A percentile compares a stretch with the other conserved stretches of the same genome.
Evolutionary conservation across 2,888 invertebrate species (phyloP).

Genomic region (Nezara viridula): DNA sequence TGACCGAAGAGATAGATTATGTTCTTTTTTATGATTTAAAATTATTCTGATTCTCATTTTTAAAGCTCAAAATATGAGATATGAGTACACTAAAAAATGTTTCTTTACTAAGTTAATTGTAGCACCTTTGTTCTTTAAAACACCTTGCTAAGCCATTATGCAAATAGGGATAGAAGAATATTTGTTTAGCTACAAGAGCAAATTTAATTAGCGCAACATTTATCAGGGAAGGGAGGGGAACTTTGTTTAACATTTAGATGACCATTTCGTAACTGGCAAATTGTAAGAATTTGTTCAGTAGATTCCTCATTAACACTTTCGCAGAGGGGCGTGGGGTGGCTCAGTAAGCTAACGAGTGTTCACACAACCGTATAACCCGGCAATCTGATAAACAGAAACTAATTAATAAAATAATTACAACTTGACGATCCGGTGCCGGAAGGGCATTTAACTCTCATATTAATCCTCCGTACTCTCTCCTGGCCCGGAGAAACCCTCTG

Average conservation of each 20-base stretch:
- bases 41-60: neutral
- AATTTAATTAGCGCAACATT: neutral
- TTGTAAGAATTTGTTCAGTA: neutral
- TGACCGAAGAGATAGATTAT: too few relatives aligned
- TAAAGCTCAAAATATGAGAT: neutral
- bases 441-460: too few relatives aligned
- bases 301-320: neutral
- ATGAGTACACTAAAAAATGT: neutral
- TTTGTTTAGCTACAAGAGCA: neutral
- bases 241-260: neutral
- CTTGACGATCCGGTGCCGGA: too few relatives aligned
- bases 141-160: neutral
- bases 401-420: too few relatives aligned
- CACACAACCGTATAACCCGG: too few relatives aligned
- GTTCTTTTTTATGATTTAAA: neutral
- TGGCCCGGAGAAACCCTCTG: too few relatives aligned
- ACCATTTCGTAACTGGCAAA: neutral
- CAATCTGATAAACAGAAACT: too few relatives aligned
- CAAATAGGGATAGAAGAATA: neutral
- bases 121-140: neutral
- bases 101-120: neutral
- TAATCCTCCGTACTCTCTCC: too few relatives aligned
- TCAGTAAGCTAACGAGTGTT: too few relatives aligned
- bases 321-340: neutral
- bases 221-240: neutral